A percentile compares a stretch with the other conserved stretches of the same genome.
Evolutionary conservation across 2,113 vertebrate species (phyloP).

Genomic region (Amblyopsis rosae): DNA sequence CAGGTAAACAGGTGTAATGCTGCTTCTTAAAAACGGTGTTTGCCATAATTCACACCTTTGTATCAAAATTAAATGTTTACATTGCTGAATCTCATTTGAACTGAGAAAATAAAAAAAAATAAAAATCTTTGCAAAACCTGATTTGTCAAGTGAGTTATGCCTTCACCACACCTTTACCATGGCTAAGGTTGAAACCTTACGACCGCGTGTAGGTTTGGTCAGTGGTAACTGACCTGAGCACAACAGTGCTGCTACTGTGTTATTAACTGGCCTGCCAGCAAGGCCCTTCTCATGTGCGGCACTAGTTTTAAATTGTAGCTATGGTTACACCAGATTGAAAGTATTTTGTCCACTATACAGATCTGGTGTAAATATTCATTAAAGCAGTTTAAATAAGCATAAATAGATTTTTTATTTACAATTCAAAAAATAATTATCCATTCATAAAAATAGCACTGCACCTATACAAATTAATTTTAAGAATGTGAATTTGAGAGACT

Average conservation of each 20-base stretch:
- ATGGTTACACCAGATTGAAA: no score
- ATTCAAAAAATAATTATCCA: slow-evolving; percentile 50
- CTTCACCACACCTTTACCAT: neutral
- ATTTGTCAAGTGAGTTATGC: neutral
- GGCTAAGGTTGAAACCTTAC: no score
- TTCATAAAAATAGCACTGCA: slow-evolving; percentile 76
- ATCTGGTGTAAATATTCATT: no score
- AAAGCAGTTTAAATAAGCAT: slow-evolving; percentile 56
- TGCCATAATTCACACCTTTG: slow-evolving; percentile 36
- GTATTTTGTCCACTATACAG: no score
- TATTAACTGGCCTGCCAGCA: no score
- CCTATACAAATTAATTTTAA: slow-evolving; percentile 56
- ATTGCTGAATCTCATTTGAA: slow-evolving; percentile 27
- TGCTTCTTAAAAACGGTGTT: slow-evolving; percentile 23
- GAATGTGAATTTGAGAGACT: slow-evolving; percentile 45
- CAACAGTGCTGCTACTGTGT: no score
- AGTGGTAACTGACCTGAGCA: no score
- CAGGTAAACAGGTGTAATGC: slow-evolving; percentile 52
- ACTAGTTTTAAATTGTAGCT: neutral
- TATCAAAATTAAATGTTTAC: slow-evolving; percentile 52
- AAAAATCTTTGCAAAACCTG: slow-evolving; percentile 56
- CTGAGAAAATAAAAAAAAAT: slow-evolving; percentile 33
- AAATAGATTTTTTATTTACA: slow-evolving; percentile 81
- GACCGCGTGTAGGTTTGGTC: no score
- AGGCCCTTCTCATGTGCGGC: no score